Evolutionary conservation across 2,113 vertebrate genomes (phyloP).

Genomic region (Coryphaenoides rupestris): DNA sequence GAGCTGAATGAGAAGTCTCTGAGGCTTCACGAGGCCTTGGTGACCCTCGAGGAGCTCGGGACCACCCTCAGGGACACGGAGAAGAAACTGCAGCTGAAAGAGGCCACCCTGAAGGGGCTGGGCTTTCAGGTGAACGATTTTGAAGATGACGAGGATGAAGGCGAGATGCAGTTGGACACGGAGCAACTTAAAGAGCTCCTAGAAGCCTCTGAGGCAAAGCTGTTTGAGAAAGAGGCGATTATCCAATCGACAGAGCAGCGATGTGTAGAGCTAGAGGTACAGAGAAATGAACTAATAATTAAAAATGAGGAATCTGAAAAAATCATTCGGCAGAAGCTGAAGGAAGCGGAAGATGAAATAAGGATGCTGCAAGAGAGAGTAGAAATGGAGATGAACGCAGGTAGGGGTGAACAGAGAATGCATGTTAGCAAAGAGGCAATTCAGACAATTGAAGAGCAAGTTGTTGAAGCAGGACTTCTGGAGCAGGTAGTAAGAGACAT

Average conservation of each 20-base stretch:
- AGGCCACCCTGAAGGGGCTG: slow-evolving; percentile 74
- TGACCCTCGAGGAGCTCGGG: slow-evolving; percentile 69
- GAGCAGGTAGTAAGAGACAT: slow-evolving; percentile 66
- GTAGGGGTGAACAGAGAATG: slow-evolving; percentile 24
- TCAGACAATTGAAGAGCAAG: slow-evolving; percentile 39
- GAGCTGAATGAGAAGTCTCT: slow-evolving; percentile 72
- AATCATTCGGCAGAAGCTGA: slow-evolving; percentile 38
- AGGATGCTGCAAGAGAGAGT: slow-evolving; percentile 40
- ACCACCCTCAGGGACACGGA: slow-evolving; percentile 73
- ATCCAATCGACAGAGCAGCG: slow-evolving; percentile 48
- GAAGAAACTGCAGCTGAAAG: slow-evolving; percentile 74
- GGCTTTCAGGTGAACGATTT: slow-evolving; percentile 64
- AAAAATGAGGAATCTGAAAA: slow-evolving; percentile 50
- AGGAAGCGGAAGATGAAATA: slow-evolving; percentile 56
- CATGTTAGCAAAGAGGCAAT: slow-evolving; percentile 23
- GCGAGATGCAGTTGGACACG: slow-evolving; percentile 45
- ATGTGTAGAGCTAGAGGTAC: slow-evolving; percentile 54
- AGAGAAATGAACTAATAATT: slow-evolving; percentile 52
- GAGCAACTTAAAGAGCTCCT: slow-evolving; percentile 55
- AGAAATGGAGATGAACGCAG: slow-evolving; percentile 32
- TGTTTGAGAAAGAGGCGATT: slow-evolving; percentile 54
- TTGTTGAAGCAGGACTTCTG: slow-evolving; percentile 43
- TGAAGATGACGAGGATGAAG: slow-evolving; percentile 20
- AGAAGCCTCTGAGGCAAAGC: slow-evolving; percentile 52
- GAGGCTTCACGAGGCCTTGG: slow-evolving; percentile 72